Conservation (phyloP, 2,113 vertebrate genomes). For the Channa maculata region DNA sequence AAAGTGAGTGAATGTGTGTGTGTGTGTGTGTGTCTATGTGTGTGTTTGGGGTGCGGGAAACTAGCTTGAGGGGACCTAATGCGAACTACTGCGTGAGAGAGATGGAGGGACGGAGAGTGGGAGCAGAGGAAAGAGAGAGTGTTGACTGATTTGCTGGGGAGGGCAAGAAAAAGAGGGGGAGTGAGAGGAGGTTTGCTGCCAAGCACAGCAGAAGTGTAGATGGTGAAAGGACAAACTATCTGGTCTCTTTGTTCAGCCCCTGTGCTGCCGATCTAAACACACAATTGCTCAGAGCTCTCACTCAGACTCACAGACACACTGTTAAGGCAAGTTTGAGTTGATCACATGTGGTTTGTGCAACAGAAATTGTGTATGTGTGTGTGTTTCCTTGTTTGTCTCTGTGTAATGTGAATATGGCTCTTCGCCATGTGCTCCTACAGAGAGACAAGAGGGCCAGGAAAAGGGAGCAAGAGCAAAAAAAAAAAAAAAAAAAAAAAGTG, state of each 20-base stretch:
- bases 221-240: slow-evolving; percentile 72
- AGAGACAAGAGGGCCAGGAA: slow-evolving; percentile 19
- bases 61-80: slow-evolving; percentile 42
- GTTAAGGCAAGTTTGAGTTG: slow-evolving; percentile 1
- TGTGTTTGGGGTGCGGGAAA: slow-evolving; percentile 5
- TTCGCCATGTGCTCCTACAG: slow-evolving; percentile 43
- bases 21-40: slow-evolving; percentile 2
- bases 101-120: slow-evolving; percentile 29
- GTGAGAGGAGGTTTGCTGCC: slow-evolving; percentile 53
- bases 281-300: slow-evolving; percentile 27
- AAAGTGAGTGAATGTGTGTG: slow-evolving; percentile 22
- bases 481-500: background rate
- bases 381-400: slow-evolving; percentile 25
- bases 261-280: slow-evolving; percentile 42
- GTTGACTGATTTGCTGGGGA: slow-evolving; percentile 63
- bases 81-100: slow-evolving; percentile 40
- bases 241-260: slow-evolving; percentile 49
- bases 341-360: slow-evolving; percentile 20
- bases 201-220: slow-evolving; percentile 73
- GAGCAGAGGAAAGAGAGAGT: slow-evolving; percentile 27
- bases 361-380: slow-evolving; percentile 28
- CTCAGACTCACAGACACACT: slow-evolving; percentile 8
- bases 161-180: slow-evolving; percentile 45
- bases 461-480: slow-evolving; percentile 24
- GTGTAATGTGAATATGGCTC: slow-evolving; percentile 43